Evolutionary conservation across 1,140 invertebrate genomes (phyloP).

Genomic region (Cotesia typhae): DNA sequence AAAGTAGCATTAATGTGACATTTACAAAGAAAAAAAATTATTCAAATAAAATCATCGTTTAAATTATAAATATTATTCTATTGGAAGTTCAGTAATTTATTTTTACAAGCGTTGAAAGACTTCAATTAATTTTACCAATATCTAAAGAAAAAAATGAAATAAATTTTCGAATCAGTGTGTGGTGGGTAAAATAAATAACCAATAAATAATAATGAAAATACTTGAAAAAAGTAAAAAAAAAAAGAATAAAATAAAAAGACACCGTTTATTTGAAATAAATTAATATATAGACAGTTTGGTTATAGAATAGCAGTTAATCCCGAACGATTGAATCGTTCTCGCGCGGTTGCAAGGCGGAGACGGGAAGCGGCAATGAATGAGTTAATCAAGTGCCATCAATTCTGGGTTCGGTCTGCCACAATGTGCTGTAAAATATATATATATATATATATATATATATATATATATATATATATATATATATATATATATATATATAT

Average conservation of each 20-base stretch:
- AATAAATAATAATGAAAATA: too few relatives aligned
- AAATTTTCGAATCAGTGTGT: too few relatives aligned
- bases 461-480: too few relatives aligned
- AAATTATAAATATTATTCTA: neutral
- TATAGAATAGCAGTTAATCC: neutral
- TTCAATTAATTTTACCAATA: conserved; percentile 5
- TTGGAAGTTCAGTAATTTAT: neutral
- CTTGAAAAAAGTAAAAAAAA: neutral
- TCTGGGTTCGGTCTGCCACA: conserved; percentile 3
- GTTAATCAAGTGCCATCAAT: conserved; percentile 35
- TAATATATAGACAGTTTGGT: neutral
- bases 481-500: neutral
- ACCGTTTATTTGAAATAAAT: conserved; percentile 10
- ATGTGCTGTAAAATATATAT: neutral
- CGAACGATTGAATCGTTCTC: conserved; percentile 28
- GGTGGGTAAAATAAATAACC: too few relatives aligned
- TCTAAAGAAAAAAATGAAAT: too few relatives aligned
- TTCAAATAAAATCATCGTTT: neutral
- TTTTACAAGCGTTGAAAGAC: neutral
- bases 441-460: too few relatives aligned
- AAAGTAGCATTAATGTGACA: too few relatives aligned
- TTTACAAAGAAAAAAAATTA: neutral
- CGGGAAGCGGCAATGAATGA: conserved; percentile 28
- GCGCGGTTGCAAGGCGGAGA: conserved; percentile 16
- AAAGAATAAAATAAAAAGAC: neutral